Evolutionary conservation across 2,888 invertebrate genomes (phyloP).

Genomic region (Caenorhabditis sulstoni): DNA sequence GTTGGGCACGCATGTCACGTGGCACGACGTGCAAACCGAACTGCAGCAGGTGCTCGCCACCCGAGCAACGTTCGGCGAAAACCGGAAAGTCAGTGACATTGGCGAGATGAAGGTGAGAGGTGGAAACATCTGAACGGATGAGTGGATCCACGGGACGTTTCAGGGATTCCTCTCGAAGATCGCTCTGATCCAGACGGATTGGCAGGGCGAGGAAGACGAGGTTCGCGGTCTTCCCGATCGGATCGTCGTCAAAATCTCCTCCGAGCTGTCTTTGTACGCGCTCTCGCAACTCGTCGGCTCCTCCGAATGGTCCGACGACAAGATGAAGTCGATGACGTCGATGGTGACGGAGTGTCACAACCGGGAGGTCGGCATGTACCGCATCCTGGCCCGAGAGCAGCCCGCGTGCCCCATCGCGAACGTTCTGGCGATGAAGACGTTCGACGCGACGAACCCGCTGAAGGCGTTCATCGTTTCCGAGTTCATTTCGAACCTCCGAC

Average conservation of each 20-base stretch:
- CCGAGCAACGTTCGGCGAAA: slow-evolving; percentile 24
- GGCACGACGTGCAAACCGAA: slow-evolving; percentile 37
- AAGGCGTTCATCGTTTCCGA: slow-evolving; percentile 45
- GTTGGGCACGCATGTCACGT: slow-evolving; percentile 40
- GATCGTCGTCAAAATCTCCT: slow-evolving; percentile 43
- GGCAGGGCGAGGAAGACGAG: slow-evolving; percentile 1
- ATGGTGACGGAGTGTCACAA: slow-evolving; percentile 39
- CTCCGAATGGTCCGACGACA: slow-evolving; percentile 32
- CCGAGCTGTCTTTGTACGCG: slow-evolving; percentile 34
- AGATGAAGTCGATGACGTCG: slow-evolving; percentile 38
- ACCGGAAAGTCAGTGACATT: slow-evolving; percentile 26
- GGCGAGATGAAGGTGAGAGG: slow-evolving; percentile 53
- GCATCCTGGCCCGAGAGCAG: slow-evolving; percentile 30
- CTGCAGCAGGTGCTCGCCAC: slow-evolving; percentile 34
- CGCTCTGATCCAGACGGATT: slow-evolving; percentile 42
- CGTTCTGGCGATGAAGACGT: slow-evolving; percentile 29
- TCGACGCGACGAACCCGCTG: slow-evolving; percentile 21
- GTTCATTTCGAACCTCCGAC: slow-evolving; percentile 39
- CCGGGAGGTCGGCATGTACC: slow-evolving; percentile 50
- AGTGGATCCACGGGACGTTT: neutral
- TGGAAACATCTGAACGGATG: neutral
- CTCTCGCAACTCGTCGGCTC: slow-evolving; percentile 34
- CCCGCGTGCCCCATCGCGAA: slow-evolving; percentile 24
- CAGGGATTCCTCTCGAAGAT: slow-evolving; percentile 56
- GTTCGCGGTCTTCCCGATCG: slow-evolving; percentile 20